A percentile compares a stretch with the other conserved stretches of the same genome.
These are phyloP conservation scores for Andrena praecox DNA, from an alignment of 2,888 invertebrate species.

Conservation along the genomic window DNA sequence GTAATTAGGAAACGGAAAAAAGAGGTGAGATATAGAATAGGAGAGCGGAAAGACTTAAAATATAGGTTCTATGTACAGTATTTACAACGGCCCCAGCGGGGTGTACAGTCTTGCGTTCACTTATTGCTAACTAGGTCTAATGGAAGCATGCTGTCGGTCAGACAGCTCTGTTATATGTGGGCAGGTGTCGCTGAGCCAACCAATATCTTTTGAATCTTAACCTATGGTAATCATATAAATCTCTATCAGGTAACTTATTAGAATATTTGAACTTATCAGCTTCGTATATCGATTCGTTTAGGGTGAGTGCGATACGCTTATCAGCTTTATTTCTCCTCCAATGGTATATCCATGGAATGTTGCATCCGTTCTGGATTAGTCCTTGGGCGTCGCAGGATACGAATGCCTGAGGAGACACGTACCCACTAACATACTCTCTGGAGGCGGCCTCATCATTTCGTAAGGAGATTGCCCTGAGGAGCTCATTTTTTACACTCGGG, in stretches of 20 bases:
- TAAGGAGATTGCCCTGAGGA: background rate
- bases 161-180: no score
- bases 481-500: constrained; percentile 47
- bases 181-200: background rate
- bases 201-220: background rate
- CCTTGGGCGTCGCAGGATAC: background rate
- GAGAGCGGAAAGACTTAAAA: no score
- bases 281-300: background rate
- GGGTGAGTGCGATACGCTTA: background rate
- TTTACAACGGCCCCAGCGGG: no score
- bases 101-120: no score
- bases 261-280: background rate
- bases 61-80: no score
- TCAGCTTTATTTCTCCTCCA: background rate
- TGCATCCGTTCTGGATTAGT: background rate
- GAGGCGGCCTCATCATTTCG: no score
- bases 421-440: background rate
- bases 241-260: background rate
- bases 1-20: no score
- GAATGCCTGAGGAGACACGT: background rate
- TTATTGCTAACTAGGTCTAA: no score
- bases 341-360: background rate
- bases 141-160: no score
- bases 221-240: background rate
- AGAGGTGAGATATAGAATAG: no score